Evolutionary conservation across 2,888 invertebrate species (phyloP).

Genomic region (Strigamia crassipes): DNA sequence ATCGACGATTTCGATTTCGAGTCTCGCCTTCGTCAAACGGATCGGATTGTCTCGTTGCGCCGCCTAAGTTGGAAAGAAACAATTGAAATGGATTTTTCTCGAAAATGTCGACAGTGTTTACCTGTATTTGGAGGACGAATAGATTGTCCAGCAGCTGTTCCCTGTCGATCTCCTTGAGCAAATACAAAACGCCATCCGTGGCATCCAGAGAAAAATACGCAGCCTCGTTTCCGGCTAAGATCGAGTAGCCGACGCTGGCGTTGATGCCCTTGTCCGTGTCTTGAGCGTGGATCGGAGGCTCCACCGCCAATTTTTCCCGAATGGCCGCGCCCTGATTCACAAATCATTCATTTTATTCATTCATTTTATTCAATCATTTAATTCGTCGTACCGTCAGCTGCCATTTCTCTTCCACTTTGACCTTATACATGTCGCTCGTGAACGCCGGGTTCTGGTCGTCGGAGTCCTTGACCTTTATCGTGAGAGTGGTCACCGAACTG

Average conservation of each 20-base stretch:
- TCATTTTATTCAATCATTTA: neutral
- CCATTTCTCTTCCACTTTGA: constrained; percentile 80
- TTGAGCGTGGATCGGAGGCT: constrained; percentile 73
- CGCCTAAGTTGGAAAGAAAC: constrained; percentile 62
- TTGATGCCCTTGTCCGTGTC: constrained; percentile 80
- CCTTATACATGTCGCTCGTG: constrained; percentile 76
- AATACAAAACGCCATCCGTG: constrained; percentile 73
- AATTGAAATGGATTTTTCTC: neutral
- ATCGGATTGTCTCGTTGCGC: constrained; percentile 70
- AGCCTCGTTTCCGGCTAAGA: constrained; percentile 76
- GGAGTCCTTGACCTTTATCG: constrained; percentile 73
- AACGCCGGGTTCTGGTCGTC: constrained; percentile 82
- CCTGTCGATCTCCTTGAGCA: constrained; percentile 80
- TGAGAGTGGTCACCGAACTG: constrained; percentile 73
- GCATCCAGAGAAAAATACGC: constrained; percentile 75
- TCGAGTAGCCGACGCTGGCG: constrained; percentile 74
- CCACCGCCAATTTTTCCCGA: constrained; percentile 72
- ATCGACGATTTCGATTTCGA: constrained; percentile 75
- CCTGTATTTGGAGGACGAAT: constrained; percentile 64
- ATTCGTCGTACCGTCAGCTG: constrained; percentile 69
- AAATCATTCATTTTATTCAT: neutral
- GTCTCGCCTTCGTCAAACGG: constrained; percentile 73
- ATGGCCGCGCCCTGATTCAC: constrained; percentile 69
- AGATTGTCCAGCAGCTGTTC: constrained; percentile 63
- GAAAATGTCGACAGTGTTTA: neutral